These are phyloP conservation scores for Synergus japonicus DNA, from an alignment of 2,888 invertebrate species.

Conservation along the genomic window DNA sequence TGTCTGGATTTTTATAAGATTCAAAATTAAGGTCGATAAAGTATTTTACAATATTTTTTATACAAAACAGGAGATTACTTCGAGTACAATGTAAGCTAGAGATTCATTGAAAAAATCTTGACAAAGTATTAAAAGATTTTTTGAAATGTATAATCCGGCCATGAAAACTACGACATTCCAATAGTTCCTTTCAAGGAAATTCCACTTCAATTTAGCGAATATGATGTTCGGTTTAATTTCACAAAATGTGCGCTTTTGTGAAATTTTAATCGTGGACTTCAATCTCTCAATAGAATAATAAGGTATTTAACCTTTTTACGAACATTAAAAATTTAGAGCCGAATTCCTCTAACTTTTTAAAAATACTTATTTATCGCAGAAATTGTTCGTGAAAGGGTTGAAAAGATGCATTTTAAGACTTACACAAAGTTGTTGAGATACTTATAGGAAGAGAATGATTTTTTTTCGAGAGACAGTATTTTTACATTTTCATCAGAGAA, in stretches of 20 bases:
- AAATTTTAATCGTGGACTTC: background rate
- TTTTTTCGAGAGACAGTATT: slow-evolving; percentile 67
- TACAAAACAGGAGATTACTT: slow-evolving; percentile 11
- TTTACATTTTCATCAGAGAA: slow-evolving; percentile 48
- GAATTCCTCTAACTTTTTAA: background rate
- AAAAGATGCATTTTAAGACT: slow-evolving; percentile 35
- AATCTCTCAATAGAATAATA: background rate
- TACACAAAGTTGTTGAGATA: slow-evolving; percentile 32
- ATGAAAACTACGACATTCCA: slow-evolving; percentile 57
- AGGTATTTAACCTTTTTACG: slow-evolving; percentile 6
- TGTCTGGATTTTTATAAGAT: slow-evolving; percentile 15
- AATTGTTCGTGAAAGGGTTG: slow-evolving; percentile 15
- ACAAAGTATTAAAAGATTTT: slow-evolving; percentile 1
- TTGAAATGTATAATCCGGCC: slow-evolving; percentile 43
- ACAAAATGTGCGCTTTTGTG: slow-evolving; percentile 24
- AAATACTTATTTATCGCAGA: background rate
- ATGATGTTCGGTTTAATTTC: background rate
- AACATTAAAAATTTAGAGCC: background rate
- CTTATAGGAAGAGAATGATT: slow-evolving; percentile 23
- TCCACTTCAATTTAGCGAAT: slow-evolving; percentile 14
- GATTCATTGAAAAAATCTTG: background rate
- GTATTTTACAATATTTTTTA: slow-evolving; percentile 16
- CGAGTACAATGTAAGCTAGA: background rate
- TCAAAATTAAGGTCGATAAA: background rate
- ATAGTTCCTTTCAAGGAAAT: slow-evolving; percentile 52